Base-by-base conservation (phyloP, 2,888 invertebrate species). In the Eilema caniola region DNA sequence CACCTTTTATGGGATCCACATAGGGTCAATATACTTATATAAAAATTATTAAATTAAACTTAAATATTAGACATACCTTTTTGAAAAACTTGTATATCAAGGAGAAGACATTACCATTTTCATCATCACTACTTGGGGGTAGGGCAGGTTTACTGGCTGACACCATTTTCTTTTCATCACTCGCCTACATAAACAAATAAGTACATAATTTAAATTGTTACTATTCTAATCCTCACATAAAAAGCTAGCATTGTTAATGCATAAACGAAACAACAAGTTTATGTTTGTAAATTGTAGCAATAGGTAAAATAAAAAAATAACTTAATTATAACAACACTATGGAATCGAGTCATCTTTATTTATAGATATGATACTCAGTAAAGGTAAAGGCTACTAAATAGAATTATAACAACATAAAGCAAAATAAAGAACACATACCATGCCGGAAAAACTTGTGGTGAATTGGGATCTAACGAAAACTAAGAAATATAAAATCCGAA, bases 1-100 rank as follows among this genome's bases (percentile, higher is more conserved):
- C 66, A 62, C 24, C 57, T 69, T 33, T 61, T 60, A 60, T 14
- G 33, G 28, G 10, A 5, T 53, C n/a, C 24, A n/a, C 56, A 65
- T 64, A 53, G 63, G 71, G 60, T 61, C 11, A 74, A 60, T 67
- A 24, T 24, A 57, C 69, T 66, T 60, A 14, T 71, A 65, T 57
- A 62, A 57, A 64, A 25, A 31, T 57, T 20, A 63, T 24, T 10
- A 41, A 61, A 57, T 47, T 24, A n/a, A 37, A 64, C 12, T 37
- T 59, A 14, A 37, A 67, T 2, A 3, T 67, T 20, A 20, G 61
- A 66, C 64, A 66, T 87, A 96, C 96, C 93, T 97, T 97, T 89
- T 97, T 97, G 41, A 96, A 94, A 75, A 96, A 95, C 83, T 96
- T 95, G 83, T 96, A 97, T 67, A 97, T 91, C 76, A 96, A 89